A percentile compares a stretch with the other conserved stretches of the same genome.
Evolutionary conservation across 2,113 vertebrate species (phyloP).

Genomic region (Bubo blakistoni): DNA sequence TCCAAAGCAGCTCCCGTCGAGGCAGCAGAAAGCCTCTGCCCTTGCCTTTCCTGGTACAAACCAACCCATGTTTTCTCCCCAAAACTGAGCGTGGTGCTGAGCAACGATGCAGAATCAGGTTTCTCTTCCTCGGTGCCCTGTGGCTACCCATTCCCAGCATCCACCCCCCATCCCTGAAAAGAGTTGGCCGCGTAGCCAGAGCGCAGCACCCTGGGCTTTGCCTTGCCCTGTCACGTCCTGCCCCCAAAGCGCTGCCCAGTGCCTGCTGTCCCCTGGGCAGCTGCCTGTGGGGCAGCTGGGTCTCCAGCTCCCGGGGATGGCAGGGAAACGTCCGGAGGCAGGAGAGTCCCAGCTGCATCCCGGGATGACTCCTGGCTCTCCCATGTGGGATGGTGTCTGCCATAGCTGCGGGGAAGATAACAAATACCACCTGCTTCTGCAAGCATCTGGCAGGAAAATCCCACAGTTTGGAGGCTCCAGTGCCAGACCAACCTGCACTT

Average conservation of each 20-base stretch:
- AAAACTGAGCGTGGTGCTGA: rapidly evolving
- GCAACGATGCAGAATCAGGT: neutral
- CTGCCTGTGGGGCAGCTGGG: neutral
- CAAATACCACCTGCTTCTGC: neutral
- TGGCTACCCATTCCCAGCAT: neutral
- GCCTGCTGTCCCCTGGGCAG: neutral
- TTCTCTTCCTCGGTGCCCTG: neutral
- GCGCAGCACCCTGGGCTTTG: neutral
- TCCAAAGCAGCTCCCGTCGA: neutral
- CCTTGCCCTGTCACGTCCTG: neutral
- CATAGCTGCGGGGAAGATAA: neutral
- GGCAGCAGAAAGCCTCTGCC: neutral
- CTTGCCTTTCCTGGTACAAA: neutral
- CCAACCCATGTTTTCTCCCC: neutral
- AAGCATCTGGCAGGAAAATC: neutral
- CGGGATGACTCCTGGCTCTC: neutral
- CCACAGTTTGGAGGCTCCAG: rapidly evolving
- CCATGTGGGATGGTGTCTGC: rapidly evolving
- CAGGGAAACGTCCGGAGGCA: rapidly evolving
- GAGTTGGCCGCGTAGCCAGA: too few relatives aligned
- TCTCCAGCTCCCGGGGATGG: neutral
- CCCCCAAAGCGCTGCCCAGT: rapidly evolving
- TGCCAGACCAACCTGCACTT: rapidly evolving
- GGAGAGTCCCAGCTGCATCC: neutral
- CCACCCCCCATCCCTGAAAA: neutral